Conservation (phyloP, 1,140 invertebrate genomes). For the Alviniconcha marisindica region DNA sequence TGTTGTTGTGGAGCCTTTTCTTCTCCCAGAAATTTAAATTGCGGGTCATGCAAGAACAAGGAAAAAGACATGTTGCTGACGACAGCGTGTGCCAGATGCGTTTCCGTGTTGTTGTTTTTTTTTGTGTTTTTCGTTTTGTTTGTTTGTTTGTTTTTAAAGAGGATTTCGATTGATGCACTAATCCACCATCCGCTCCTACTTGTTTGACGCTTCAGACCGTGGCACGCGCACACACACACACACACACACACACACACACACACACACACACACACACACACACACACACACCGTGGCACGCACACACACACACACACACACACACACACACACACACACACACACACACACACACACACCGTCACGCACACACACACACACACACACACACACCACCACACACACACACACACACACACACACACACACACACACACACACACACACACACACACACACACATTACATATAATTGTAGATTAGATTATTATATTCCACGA, state of each 20-base stretch:
- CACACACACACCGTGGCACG: constrained; percentile 1
- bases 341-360: background rate
- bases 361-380: background rate
- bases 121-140: too few relatives aligned
- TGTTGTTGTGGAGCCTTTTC: too few relatives aligned
- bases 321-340: constrained; percentile 13
- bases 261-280: constrained; percentile 12
- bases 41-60: too few relatives aligned
- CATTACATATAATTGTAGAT: background rate
- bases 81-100: too few relatives aligned
- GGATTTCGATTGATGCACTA: too few relatives aligned
- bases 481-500: too few relatives aligned
- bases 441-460: constrained; percentile 18
- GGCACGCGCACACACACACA: constrained; percentile 3
- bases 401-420: constrained; percentile 26
- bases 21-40: too few relatives aligned
- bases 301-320: background rate
- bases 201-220: too few relatives aligned
- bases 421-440: constrained; percentile 23
- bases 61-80: too few relatives aligned
- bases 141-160: too few relatives aligned
- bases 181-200: too few relatives aligned
- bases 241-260: background rate
- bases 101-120: too few relatives aligned
- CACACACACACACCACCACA: background rate